These are phyloP conservation scores for Dryadula phaetusa DNA, from an alignment of 2,888 invertebrate genomes.

Conservation along the genomic window DNA sequence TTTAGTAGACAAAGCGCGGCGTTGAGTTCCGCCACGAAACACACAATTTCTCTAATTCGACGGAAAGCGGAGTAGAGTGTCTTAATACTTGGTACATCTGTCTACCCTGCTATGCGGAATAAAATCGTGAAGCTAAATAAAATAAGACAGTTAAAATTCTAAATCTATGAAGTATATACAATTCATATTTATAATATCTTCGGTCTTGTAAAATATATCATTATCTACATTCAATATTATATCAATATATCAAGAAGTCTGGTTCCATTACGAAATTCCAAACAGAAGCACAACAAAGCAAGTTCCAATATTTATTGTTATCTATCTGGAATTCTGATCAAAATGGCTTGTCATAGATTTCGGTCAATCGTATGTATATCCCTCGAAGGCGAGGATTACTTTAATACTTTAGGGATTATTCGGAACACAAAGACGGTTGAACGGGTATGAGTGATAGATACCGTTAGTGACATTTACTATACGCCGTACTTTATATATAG, in stretches of 20 bases:
- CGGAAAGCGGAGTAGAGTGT: too few relatives aligned
- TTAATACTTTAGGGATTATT: slow-evolving; percentile 46
- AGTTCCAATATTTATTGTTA: slow-evolving; percentile 32
- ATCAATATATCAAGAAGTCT: slow-evolving; percentile 8
- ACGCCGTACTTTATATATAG: slow-evolving; percentile 24
- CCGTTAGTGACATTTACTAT: slow-evolving; percentile 38
- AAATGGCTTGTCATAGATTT: slow-evolving; percentile 44
- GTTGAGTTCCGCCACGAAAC: too few relatives aligned
- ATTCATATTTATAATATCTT: neutral
- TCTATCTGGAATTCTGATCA: slow-evolving; percentile 46
- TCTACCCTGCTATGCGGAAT: too few relatives aligned
- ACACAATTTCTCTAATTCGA: too few relatives aligned
- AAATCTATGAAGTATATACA: neutral
- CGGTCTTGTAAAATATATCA: neutral
- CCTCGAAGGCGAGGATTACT: slow-evolving; percentile 44
- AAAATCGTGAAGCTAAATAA: too few relatives aligned
- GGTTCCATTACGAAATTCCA: slow-evolving; percentile 16
- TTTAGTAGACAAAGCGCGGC: too few relatives aligned
- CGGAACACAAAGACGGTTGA: slow-evolving; percentile 44
- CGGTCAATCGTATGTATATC: slow-evolving; percentile 52
- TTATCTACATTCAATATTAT: neutral
- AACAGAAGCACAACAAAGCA: slow-evolving; percentile 28
- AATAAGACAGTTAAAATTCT: too few relatives aligned
- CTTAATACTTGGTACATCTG: too few relatives aligned
- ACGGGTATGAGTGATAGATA: slow-evolving; percentile 46